Conservation (phyloP, 1,140 invertebrate species). For the Brachionus calyciflorus region DNA sequence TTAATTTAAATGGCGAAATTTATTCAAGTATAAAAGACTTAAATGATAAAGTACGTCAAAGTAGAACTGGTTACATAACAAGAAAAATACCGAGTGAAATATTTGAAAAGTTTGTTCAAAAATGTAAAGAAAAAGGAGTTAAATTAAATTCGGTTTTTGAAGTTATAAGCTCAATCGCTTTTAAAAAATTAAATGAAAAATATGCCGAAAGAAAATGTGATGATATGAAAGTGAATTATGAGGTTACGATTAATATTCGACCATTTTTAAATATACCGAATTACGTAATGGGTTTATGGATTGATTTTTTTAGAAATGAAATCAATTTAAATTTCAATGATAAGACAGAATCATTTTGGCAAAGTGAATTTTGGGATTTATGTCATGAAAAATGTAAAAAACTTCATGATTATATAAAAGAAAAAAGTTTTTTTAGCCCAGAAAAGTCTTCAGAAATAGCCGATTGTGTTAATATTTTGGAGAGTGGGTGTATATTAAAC, state of each 20-base stretch:
- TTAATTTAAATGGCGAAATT: neutral
- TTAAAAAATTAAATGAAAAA: neutral
- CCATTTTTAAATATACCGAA: neutral
- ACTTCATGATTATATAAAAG: neutral
- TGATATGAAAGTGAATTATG: neutral
- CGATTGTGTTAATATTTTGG: neutral
- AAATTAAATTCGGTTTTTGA: slow-evolving; percentile 17
- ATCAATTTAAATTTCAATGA: neutral
- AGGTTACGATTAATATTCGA: neutral
- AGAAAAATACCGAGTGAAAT: neutral
- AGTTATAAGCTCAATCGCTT: neutral
- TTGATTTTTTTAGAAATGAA: slow-evolving; percentile 5
- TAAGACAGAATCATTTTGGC: neutral
- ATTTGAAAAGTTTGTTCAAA: neutral
- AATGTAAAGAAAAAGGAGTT: neutral
- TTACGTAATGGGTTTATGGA: slow-evolving; percentile 23
- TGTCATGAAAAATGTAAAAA: neutral
- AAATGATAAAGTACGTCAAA: neutral
- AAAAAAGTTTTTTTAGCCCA: neutral
- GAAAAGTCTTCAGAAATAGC: neutral
- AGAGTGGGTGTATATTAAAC: neutral
- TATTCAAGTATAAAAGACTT: neutral
- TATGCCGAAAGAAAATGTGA: neutral
- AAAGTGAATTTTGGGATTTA: neutral
- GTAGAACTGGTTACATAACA: neutral